These are phyloP conservation scores for Trachemys scripta DNA, from an alignment of 2,113 vertebrate species.

Conservation along the genomic window DNA sequence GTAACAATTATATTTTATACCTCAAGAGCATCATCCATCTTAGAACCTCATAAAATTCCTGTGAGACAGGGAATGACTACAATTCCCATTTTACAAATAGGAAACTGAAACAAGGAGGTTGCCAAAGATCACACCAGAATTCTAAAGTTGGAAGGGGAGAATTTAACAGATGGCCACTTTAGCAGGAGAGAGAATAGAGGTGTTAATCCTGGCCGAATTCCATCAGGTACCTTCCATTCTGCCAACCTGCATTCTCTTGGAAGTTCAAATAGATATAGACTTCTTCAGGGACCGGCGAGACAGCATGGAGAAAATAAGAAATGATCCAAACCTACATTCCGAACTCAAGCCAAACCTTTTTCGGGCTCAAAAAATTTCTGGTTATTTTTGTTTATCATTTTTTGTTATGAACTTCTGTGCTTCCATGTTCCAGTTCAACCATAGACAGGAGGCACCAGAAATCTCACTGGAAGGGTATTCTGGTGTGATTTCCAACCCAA, in stretches of 20 bases:
- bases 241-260: neutral
- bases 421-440: neutral
- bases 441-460: neutral
- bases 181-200: neutral
- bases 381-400: neutral
- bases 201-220: constrained; percentile 43
- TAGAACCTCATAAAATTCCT: neutral
- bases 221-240: neutral
- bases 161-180: constrained; percentile 53
- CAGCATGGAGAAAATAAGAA: neutral
- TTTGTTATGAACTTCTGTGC: neutral
- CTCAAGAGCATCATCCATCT: neutral
- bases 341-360: neutral
- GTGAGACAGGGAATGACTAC: neutral
- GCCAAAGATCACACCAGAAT: neutral
- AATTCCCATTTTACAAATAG: neutral
- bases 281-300: neutral
- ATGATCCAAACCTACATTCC: neutral
- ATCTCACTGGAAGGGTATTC: neutral
- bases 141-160: constrained; percentile 1
- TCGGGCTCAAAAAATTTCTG: neutral
- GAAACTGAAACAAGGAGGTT: neutral
- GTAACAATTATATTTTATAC: constrained; percentile 18
- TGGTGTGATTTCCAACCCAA: neutral
- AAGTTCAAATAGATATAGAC: neutral